Conservation (phyloP, 1,140 invertebrate genomes). For the Holcopasites calliopsidis region DNA sequence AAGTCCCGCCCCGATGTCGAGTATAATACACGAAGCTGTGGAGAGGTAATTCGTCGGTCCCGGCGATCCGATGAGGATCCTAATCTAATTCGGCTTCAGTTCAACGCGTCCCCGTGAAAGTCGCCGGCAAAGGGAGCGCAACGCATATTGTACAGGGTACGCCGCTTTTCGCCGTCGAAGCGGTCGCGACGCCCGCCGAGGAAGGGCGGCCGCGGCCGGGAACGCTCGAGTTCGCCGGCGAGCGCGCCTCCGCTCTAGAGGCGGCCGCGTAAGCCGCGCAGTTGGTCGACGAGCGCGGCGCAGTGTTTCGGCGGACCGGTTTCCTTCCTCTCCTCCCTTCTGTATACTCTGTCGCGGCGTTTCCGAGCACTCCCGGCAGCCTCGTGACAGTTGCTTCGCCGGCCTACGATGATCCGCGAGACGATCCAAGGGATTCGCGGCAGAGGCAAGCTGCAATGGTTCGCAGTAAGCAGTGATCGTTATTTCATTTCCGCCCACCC, state of each 20-base stretch:
- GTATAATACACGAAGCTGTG: not conserved
- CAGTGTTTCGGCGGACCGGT: conserved; percentile 25
- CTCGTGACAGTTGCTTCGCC: conserved; percentile 28
- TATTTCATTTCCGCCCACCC: not conserved
- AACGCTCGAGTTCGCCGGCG: not conserved
- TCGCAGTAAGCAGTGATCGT: conserved; percentile 35
- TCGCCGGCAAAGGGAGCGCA: no score
- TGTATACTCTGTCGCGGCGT: not conserved
- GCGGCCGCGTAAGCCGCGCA: conserved; percentile 46
- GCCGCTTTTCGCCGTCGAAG: no score
- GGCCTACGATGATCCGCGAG: conserved; percentile 34
- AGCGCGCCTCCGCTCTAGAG: conserved; percentile 13
- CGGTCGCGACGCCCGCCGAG: no score
- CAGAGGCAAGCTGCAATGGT: conserved; percentile 29
- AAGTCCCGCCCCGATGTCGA: not conserved
- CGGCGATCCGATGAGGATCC: conserved; percentile 13
- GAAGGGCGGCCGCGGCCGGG: no score
- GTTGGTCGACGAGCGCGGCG: conserved; percentile 63
- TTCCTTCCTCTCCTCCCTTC: conserved; percentile 4
- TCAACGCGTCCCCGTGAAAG: conserved; percentile 22
- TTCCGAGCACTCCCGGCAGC: not conserved
- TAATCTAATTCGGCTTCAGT: conserved; percentile 38
- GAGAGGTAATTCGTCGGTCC: conserved; percentile 10
- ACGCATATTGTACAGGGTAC: no score
- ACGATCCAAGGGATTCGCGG: conserved; percentile 20